Evolutionary conservation across 2,888 invertebrate genomes (phyloP).

Genomic region (Ectemnius lituratus): DNA sequence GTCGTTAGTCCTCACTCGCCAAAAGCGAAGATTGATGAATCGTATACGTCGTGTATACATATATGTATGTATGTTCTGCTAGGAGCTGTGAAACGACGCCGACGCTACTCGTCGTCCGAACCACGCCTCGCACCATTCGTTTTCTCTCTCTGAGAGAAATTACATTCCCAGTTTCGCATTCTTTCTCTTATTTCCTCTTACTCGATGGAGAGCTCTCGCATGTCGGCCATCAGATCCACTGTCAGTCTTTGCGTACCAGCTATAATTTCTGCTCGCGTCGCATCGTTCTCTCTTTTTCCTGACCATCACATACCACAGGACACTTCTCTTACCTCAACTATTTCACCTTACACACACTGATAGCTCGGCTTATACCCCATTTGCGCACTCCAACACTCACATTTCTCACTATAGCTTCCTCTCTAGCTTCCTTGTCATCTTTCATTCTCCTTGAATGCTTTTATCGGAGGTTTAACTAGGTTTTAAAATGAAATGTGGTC

Average conservation of each 20-base stretch:
- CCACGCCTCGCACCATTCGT: not conserved
- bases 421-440: not conserved
- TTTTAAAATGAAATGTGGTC: not conserved
- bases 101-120: constrained; percentile 16
- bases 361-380: not conserved
- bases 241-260: constrained; percentile 38
- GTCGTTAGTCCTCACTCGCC: constrained; percentile 60
- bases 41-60: constrained; percentile 31
- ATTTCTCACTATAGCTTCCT: too few species aligned
- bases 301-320: too few species aligned
- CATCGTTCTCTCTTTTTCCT: not conserved
- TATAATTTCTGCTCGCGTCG: constrained; percentile 47
- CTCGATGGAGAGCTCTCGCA: constrained; percentile 9
- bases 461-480: not conserved
- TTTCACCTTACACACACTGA: constrained; percentile 25
- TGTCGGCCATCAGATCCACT: constrained; percentile 4
- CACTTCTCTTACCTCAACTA: constrained; percentile 35
- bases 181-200: not conserved
- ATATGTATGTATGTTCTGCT: too few species aligned
- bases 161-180: too few species aligned
- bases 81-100: constrained; percentile 3
- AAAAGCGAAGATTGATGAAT: constrained; percentile 62
- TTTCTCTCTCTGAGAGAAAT: not conserved
- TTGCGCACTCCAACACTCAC: too few species aligned
- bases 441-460: not conserved